A percentile compares a stretch with the other conserved stretches of the same genome.
Conservation (phyloP, 2,113 vertebrate genomes). For the Gavialis gangeticus region DNA sequence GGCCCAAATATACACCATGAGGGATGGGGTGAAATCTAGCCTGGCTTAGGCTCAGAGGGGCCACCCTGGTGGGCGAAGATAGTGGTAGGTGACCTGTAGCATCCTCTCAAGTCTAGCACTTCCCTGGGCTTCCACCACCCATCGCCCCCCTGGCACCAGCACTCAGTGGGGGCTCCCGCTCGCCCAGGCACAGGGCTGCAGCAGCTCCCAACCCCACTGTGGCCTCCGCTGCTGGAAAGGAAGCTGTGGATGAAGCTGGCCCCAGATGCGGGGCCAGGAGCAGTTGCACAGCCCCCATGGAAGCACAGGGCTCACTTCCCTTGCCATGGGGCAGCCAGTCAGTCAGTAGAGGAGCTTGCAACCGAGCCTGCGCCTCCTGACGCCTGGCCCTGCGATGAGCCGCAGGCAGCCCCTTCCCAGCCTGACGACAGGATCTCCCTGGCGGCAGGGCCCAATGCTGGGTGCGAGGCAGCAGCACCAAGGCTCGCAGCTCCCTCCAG, state of each 20-base stretch:
- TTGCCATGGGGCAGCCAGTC: neutral
- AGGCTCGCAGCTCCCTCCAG: no score
- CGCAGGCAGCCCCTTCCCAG: neutral
- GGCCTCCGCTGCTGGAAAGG: neutral
- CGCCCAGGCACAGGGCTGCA: neutral
- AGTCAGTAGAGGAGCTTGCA: neutral
- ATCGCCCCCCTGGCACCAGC: neutral
- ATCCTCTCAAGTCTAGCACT: neutral
- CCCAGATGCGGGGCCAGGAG: neutral
- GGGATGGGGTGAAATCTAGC: no score
- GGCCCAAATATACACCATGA: neutral
- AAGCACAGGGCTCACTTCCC: neutral
- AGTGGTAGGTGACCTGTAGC: rapidly evolving
- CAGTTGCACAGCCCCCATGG: neutral
- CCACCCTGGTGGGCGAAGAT: rapidly evolving
- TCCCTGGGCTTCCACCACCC: rapidly evolving
- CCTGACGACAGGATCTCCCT: neutral
- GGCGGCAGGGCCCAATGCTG: no score
- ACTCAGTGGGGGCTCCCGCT: neutral
- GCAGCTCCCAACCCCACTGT: neutral
- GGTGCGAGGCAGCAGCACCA: no score
- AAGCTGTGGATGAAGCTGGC: neutral
- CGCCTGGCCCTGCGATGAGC: neutral
- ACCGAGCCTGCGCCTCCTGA: neutral
- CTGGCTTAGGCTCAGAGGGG: neutral